Evolutionary conservation across 2,888 invertebrate species (phyloP), one percentile per base, ranked within the genome.

Genomic region (Lochmaea capreae): DNA sequence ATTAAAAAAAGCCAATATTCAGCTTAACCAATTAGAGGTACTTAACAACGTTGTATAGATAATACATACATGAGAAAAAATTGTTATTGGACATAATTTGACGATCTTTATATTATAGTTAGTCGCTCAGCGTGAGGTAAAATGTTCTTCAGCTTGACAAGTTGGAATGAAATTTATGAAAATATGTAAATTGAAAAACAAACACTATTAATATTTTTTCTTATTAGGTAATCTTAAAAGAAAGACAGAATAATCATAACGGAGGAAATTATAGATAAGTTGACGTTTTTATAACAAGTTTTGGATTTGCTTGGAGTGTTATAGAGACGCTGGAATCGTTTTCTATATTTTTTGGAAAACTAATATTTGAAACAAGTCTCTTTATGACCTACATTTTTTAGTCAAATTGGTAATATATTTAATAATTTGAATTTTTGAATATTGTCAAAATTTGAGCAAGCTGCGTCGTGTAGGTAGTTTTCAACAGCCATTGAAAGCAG

Each of bases 31-130:
- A 69, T 69, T 61, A 62, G 42, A 49, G 26, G 16, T 43, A 52
- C n/a, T 69, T 69, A 52, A 62, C 52, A 46, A 62, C 61, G 39
- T 69, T 49, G 52, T 69, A 69, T 69, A 18, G 33, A 43, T 18
- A 62, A 61, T 57, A 39, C 14, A n/a, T 18, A 39, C 5, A 46
- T 61, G 26, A 26, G 54, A 54, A 54, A 67, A 67, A 57, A 43
- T 57, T 22, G 16, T 67, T 67, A 67, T 67, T 39, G 67, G 26
- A 39, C 57, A 57, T 52, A 18, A 52, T 67, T 57, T 57, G 67
- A 67, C 42, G 52, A 69, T 62, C 39, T 69, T 69, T 69, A 69
- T 69, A 69, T 69, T 69, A 62, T 52, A 16, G 49, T 69, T 62
- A 22, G 57, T 11, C 33, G 62, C 69, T 12, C 69, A 69, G 69